Evolutionary conservation across 2,797 vertebrate genomes (phyloP), one percentile per base, ranked within the genome.

Genomic region (Anabacerthia variegaticeps): DNA sequence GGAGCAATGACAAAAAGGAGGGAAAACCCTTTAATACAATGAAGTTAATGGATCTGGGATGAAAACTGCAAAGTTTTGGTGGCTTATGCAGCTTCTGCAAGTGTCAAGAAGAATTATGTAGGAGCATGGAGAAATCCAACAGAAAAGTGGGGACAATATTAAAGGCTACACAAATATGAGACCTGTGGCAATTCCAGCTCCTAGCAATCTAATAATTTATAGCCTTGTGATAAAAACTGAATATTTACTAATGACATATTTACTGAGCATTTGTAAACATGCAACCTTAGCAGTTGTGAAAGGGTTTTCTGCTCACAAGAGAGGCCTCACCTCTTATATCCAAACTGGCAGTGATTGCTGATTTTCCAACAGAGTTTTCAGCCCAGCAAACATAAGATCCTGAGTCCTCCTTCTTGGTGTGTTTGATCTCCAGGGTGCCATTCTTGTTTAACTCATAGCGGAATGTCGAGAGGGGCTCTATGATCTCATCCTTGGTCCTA

Each of bases 341-440:
- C 74, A 99, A 98, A 54, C 94, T 97, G 39, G 99, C 98, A 17
- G 98, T 98, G 41, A 99, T 96, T 30, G 98, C 98, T 3, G 98
- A 97, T 43, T 98, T 98, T 18, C 99, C 99, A 78, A 98, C 98
- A 1, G 97, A 97, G 88, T 99, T 99, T 92, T 98, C 97, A 68
- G 99, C 98, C 94, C 98, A 98, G 92, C 99, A 99, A 1, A 98
- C 98, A 28, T 99, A 99, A 2, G 98, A 98, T 3, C 99, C 99
- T 0, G 97, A 95, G 81, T 99, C 99, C 2, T 98, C 98, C 76
- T 98, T 98, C 16, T 93, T 97, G 3, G 97, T 95, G 6, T 73
- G 87, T 69, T 91, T 92, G 96, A 99, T 98, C 96, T 99, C 98
- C 67, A 99, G 93, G 0, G 99, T 98, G 28, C 99, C 99, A 1